Conservation (phyloP, 2,113 vertebrate species). For the Hyla sarda region DNA sequence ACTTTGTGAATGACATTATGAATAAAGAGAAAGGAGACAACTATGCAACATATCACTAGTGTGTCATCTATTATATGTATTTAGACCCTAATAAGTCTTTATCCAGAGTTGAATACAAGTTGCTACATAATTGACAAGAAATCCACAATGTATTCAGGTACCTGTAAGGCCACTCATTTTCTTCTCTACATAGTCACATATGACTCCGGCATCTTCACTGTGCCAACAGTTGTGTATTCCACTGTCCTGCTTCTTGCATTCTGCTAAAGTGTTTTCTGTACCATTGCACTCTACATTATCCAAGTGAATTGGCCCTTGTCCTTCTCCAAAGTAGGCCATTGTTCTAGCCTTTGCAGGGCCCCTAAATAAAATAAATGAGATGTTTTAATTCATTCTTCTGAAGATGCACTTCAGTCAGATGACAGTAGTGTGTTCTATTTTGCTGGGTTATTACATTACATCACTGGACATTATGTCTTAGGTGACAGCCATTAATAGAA, state of each 20-base stretch:
- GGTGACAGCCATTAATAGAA: neutral
- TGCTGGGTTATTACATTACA: neutral
- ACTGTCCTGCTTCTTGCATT: constrained; percentile 77
- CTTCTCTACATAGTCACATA: constrained; percentile 76
- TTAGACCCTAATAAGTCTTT: too few relatives aligned
- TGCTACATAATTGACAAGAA: neutral
- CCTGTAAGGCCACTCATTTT: constrained; percentile 68
- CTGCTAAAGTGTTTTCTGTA: constrained; percentile 74
- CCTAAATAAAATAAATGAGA: constrained; percentile 68
- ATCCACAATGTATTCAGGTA: constrained; percentile 8
- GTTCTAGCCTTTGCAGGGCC: constrained; percentile 78
- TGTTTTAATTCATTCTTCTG: neutral
- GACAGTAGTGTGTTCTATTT: neutral
- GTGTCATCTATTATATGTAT: neutral
- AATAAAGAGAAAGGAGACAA: neutral
- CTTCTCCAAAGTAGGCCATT: constrained; percentile 81
- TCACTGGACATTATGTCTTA: too few relatives aligned
- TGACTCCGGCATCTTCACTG: constrained; percentile 80
- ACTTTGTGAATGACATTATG: too few relatives aligned
- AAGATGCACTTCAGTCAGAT: neutral
- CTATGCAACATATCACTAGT: neutral
- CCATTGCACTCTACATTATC: constrained; percentile 85
- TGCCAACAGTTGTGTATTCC: constrained; percentile 79
- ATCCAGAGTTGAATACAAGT: constrained; percentile 53
- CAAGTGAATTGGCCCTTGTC: constrained; percentile 82